Percentiles rank a stretch among this genome's conserved stretches.
phyloP scores from a whole-genome alignment of 2,888 invertebrate genomes.

The Lucinisca nassula region DNA sequence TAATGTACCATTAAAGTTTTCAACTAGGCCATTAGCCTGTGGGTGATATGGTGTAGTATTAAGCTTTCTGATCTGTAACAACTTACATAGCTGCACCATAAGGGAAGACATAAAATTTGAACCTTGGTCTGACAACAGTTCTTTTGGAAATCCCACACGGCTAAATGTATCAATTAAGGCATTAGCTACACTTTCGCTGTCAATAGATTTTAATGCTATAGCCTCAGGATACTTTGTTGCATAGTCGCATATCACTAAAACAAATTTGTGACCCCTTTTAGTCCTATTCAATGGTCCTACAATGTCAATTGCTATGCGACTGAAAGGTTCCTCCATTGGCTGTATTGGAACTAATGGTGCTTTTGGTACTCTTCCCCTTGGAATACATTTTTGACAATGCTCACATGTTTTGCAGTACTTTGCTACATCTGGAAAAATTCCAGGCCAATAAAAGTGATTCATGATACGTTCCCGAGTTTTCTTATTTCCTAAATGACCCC shows the following conservation, averaged over 20 bases:
- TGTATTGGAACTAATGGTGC: slow-evolving; percentile 11
- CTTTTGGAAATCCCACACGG: slow-evolving; percentile 61
- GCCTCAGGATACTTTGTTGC: slow-evolving; percentile 58
- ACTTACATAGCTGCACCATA: slow-evolving; percentile 47
- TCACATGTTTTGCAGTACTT: background rate
- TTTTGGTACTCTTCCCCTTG: background rate
- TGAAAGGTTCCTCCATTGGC: slow-evolving; percentile 12
- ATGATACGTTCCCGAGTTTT: slow-evolving; percentile 3
- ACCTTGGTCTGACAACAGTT: slow-evolving; percentile 62
- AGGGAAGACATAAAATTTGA: slow-evolving; percentile 62
- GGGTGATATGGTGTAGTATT: slow-evolving; percentile 38
- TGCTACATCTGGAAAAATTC: slow-evolving; percentile 11
- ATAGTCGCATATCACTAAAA: slow-evolving; percentile 4
- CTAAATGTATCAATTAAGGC: slow-evolving; percentile 54
- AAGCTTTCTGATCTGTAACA: slow-evolving; percentile 46
- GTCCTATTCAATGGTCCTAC: background rate
- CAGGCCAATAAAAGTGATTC: slow-evolving; percentile 20
- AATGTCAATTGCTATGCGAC: background rate
- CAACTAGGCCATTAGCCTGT: slow-evolving; percentile 53
- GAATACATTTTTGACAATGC: background rate
- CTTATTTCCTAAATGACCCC: slow-evolving; percentile 1
- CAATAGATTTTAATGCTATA: slow-evolving; percentile 36
- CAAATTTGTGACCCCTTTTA: slow-evolving; percentile 9
- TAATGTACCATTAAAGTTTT: slow-evolving; percentile 66
- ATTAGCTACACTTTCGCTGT: slow-evolving; percentile 55